phyloP scores from a whole-genome alignment of 2,797 vertebrate species.

The Semotilus atromaculatus region DNA sequence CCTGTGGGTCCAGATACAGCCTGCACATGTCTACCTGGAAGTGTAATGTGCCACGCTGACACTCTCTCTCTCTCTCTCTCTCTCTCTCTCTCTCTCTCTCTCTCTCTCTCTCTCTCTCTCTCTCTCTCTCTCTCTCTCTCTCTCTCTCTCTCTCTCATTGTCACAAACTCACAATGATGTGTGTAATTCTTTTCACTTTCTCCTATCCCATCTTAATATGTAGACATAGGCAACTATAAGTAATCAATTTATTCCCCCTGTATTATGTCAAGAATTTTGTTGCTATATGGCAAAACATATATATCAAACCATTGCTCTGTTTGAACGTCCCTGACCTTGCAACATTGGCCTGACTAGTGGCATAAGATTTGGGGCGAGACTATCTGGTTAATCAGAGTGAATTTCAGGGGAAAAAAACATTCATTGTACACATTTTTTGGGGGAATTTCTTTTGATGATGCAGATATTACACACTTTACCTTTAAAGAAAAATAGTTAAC shows the following conservation, averaged over 20 bases:
- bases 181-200: background rate
- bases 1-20: constrained; percentile 28
- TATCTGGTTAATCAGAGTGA: background rate
- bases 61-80: background rate
- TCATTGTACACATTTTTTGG: background rate
- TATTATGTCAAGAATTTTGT: background rate
- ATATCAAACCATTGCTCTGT: background rate
- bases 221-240: background rate
- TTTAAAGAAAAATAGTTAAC: background rate
- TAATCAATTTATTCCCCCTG: background rate
- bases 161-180: no score
- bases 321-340: background rate
- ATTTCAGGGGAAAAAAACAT: background rate
- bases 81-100: background rate
- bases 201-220: background rate
- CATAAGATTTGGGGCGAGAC: background rate
- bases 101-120: background rate
- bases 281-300: background rate
- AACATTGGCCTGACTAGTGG: background rate
- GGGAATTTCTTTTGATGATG: background rate
- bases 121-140: no score
- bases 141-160: background rate
- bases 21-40: constrained; percentile 18
- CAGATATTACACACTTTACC: background rate
- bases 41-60: constrained; percentile 1